Evolutionary conservation across 2,797 vertebrate genomes (phyloP).

Genomic region (Triplophysa bombifrons): DNA sequence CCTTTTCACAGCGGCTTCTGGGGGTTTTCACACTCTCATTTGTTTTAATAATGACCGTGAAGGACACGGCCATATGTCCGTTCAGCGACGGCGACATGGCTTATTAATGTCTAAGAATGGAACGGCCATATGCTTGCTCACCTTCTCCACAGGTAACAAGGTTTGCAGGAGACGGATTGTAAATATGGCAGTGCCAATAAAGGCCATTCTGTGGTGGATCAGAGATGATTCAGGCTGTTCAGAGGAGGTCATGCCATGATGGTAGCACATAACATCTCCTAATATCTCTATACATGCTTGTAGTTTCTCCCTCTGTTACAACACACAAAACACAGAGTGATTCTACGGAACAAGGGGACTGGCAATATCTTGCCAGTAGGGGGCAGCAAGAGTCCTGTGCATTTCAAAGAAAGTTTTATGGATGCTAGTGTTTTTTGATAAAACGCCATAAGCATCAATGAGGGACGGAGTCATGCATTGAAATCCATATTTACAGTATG

Average conservation of each 20-base stretch:
- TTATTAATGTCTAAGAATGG: slow-evolving; percentile 48
- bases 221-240: slow-evolving; percentile 73
- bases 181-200: slow-evolving; percentile 82
- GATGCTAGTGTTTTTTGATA: slow-evolving; percentile 71
- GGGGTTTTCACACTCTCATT: slow-evolving; percentile 36
- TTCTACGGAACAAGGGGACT: slow-evolving; percentile 1
- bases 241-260: slow-evolving; percentile 66
- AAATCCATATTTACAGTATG: slow-evolving; percentile 71
- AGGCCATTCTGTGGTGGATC: slow-evolving; percentile 87
- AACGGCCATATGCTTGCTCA: slow-evolving; percentile 61
- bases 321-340: not conserved
- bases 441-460: slow-evolving; percentile 69
- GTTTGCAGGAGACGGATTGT: slow-evolving; percentile 86
- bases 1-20: slow-evolving; percentile 27
- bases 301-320: slow-evolving; percentile 86
- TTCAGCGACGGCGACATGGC: slow-evolving; percentile 18
- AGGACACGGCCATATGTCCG: slow-evolving; percentile 50
- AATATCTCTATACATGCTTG: slow-evolving; percentile 80
- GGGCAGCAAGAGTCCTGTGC: slow-evolving; percentile 78
- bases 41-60: slow-evolving; percentile 46
- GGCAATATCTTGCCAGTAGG: slow-evolving; percentile 70
- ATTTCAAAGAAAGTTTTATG: slow-evolving; percentile 66
- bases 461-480: slow-evolving; percentile 63
- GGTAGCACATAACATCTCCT: slow-evolving; percentile 85
- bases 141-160: slow-evolving; percentile 92